These are phyloP conservation scores for Stichopus chloronotus DNA, from an alignment of 35 echinoderm and acorn worm species.

Conservation along the genomic window DNA sequence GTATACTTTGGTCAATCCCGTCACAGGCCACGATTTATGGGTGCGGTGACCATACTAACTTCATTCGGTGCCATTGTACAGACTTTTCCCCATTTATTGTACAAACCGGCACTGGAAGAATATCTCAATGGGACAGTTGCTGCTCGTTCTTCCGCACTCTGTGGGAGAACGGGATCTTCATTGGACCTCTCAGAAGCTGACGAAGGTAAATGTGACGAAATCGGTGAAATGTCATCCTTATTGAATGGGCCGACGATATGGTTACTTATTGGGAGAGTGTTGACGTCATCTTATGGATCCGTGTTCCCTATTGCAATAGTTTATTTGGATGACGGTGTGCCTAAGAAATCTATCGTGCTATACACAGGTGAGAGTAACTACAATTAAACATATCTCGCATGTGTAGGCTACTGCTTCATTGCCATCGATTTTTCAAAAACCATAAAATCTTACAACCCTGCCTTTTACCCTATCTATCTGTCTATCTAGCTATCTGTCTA, in stretches of 20 bases:
- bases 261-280: background rate
- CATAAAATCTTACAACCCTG: background rate
- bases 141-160: background rate
- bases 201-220: background rate
- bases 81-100: constrained; percentile 21
- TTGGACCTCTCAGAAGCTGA: background rate
- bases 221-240: background rate
- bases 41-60: background rate
- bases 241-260: background rate
- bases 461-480: background rate
- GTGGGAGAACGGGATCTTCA: background rate
- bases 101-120: background rate
- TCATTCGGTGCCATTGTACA: constrained; percentile 16
- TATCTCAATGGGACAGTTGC: background rate
- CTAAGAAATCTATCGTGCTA: constrained; percentile 21
- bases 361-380: constrained; percentile 8
- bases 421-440: background rate
- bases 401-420: background rate
- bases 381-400: background rate
- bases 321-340: constrained; percentile 26
- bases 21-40: constrained; percentile 17
- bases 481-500: background rate
- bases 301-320: constrained; percentile 28
- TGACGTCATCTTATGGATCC: background rate
- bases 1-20: constrained; percentile 15